A percentile compares a stretch with the other conserved stretches of the same genome.
These are phyloP conservation scores for Galleria mellonella DNA, from an alignment of 1,140 invertebrate species.

Conservation along the genomic window DNA sequence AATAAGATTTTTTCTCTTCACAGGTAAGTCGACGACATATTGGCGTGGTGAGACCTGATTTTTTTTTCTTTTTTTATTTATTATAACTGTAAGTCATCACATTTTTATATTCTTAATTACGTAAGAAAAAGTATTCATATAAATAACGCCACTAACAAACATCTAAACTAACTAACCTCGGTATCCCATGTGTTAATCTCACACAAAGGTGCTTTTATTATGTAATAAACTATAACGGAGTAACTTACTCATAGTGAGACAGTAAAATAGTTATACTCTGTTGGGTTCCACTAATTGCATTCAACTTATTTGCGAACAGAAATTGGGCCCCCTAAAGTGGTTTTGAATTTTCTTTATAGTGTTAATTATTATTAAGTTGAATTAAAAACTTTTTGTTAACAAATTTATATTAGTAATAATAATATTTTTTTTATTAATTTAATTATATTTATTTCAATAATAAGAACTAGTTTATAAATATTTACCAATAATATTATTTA, in stretches of 20 bases:
- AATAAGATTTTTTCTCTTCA: constrained; percentile 11
- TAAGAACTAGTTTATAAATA: too few species aligned
- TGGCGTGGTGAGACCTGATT: constrained; percentile 3
- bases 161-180: constrained; percentile 1
- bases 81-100: neutral
- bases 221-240: constrained; percentile 7
- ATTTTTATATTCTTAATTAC: too few species aligned
- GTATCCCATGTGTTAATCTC: constrained; percentile 2
- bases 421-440: too few species aligned
- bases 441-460: too few species aligned
- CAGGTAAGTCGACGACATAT: constrained; percentile 14
- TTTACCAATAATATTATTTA: too few species aligned
- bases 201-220: constrained; percentile 7
- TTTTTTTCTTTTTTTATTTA: neutral
- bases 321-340: too few species aligned
- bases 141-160: too few species aligned
- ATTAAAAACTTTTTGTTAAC: too few species aligned
- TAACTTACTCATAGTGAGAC: neutral
- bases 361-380: too few species aligned
- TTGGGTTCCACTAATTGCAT: neutral
- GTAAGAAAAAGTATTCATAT: too few species aligned
- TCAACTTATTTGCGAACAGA: neutral
- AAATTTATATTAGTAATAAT: too few species aligned
- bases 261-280: constrained; percentile 2
- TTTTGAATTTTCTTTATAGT: neutral